Base-by-base conservation (phyloP, 2,113 vertebrate species). In the Petaurus breviceps region DNA sequence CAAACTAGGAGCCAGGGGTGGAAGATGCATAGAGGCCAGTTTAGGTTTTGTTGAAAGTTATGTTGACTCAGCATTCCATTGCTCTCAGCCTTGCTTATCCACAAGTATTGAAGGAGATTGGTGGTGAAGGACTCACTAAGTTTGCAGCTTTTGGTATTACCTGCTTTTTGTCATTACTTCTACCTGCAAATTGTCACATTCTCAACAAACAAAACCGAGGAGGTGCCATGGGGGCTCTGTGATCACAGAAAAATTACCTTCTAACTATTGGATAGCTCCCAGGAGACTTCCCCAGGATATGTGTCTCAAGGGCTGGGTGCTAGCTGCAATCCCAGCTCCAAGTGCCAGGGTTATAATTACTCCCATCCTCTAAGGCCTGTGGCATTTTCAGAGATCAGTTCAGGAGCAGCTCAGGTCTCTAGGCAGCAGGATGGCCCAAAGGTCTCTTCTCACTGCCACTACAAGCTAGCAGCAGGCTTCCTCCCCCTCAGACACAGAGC, bases 321-420 rank as follows among this genome's bases (percentile, higher is more conserved):
- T 43, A 43, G 61, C 95, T 92, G 46, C 84, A 77, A 37, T 61
- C 96, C 43, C 8, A 16, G 93, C 47, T 98, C 46, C 96, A 97
- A 96, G 95, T 96, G 94, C 97, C 96, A 97, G n/a, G 31, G n/a
- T 46, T 95, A n/a, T 98, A 96, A 96, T 97, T 97, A 94, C 91
- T 91, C 95, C 93, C 94, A 5, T 23, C 57, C 94, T 94, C 93
- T 24, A 55, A 95, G 84, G 94, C 95, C 91, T 51, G 46, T 97
- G 97, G 94, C 90, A 96, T 97, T 98, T 94, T 90, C 51, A 89
- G 84, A 96, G 90, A 49, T 90, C 94, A 51, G 61, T 50, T 92
- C 52, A n/a, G 31, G 31, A 68, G 61, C 61, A 77, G 31, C 37
- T 77, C 37, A 84, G 68, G 16, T 43, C 68, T 37, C 19, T 84